These are phyloP conservation scores for Vanessa atalanta DNA, from an alignment of 1,140 invertebrate genomes.

Conservation along the genomic window DNA sequence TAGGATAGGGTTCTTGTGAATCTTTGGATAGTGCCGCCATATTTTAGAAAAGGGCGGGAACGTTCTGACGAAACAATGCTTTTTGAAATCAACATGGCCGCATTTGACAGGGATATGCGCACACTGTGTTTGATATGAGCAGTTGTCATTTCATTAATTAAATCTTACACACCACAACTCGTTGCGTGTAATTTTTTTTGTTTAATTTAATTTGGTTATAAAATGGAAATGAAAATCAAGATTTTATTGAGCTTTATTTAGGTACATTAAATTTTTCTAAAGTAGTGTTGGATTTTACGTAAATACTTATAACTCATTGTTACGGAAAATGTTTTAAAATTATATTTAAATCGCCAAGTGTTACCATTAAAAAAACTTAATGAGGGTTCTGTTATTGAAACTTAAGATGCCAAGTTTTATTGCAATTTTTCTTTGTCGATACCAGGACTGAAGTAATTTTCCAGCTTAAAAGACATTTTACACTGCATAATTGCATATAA, in stretches of 20 bases:
- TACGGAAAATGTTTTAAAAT: background rate
- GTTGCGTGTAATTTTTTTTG: no score
- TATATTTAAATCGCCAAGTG: background rate
- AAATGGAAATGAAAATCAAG: no score
- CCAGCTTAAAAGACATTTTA: constrained; percentile 24
- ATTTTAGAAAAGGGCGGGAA: constrained; percentile 39
- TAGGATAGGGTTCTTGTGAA: constrained; percentile 6
- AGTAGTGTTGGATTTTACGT: no score
- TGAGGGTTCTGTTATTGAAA: background rate
- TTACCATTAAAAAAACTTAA: background rate
- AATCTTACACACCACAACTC: no score
- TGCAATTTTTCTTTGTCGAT: constrained; percentile 8
- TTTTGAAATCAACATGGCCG: constrained; percentile 39
- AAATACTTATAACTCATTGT: no score
- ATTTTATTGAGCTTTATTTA: no score
- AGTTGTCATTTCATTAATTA: no score
- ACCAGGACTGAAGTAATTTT: constrained; percentile 24
- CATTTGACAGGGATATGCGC: constrained; percentile 4
- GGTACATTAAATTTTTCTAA: no score
- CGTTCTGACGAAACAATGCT: constrained; percentile 30
- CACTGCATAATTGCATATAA: constrained; percentile 31
- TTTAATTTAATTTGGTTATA: no score
- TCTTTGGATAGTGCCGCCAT: constrained; percentile 32
- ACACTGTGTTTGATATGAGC: no score
- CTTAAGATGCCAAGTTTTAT: background rate